Percentiles rank a stretch among this genome's conserved stretches.
These are phyloP conservation scores for Tyto alba DNA, from an alignment of 2,113 vertebrate species.

Conservation along the genomic window DNA sequence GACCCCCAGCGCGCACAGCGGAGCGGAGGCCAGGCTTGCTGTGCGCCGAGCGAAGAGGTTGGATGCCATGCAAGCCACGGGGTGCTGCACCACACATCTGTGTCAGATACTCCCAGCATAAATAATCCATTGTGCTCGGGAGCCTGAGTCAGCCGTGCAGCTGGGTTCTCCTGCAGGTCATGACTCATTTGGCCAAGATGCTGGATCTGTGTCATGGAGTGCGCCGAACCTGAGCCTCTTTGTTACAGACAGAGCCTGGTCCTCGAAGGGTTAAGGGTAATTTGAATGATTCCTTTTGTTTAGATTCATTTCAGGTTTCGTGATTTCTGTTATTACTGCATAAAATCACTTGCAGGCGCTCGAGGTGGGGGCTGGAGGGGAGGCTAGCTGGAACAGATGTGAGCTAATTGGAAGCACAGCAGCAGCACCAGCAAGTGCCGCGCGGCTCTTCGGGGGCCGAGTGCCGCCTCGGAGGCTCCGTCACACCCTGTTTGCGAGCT, in stretches of 20 bases:
- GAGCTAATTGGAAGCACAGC: conserved; percentile 49
- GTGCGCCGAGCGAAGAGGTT: accelerated
- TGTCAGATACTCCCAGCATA: neutral
- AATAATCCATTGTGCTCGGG: neutral
- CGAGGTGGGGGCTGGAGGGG: conserved; percentile 14
- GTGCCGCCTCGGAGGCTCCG: neutral
- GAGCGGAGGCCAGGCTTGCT: neutral
- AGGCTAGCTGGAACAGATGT: conserved; percentile 15
- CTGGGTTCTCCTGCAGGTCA: neutral
- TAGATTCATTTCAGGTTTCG: conserved; percentile 67
- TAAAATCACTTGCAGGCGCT: conserved; percentile 49
- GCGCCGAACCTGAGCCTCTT: neutral
- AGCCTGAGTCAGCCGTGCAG: neutral
- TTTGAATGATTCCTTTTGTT: conserved; percentile 64
- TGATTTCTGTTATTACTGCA: conserved; percentile 63
- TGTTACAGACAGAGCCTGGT: neutral
- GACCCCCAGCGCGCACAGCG: neutral
- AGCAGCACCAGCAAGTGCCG: conserved; percentile 6
- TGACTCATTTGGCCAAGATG: neutral
- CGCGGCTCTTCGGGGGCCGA: neutral
- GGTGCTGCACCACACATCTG: neutral
- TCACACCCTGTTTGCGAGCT: neutral
- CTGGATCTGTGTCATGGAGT: neutral
- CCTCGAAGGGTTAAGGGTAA: conserved; percentile 21
- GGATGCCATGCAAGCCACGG: neutral